A percentile compares a stretch with the other conserved stretches of the same genome.
Evolutionary conservation across 2,797 vertebrate species (phyloP).

Genomic region (Aselliscus stoliczkanus): DNA sequence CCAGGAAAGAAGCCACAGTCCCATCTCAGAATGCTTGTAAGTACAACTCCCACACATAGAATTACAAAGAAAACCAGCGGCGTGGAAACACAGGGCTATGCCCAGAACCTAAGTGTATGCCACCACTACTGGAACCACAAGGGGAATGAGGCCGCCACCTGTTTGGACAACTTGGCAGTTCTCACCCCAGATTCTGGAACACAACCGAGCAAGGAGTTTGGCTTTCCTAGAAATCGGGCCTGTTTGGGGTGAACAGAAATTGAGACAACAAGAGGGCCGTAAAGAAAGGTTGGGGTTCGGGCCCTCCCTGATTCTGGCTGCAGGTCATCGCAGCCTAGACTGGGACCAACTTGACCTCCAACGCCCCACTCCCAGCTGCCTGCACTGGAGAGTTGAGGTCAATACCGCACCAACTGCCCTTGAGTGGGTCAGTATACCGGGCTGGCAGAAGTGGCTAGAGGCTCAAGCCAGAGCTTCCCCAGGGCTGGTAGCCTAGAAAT

Average conservation of each 20-base stretch:
- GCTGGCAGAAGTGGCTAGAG: background rate
- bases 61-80: background rate
- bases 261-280: too few species aligned
- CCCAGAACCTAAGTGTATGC: fast-evolving
- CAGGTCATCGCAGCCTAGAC: background rate
- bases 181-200: background rate
- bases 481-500: background rate
- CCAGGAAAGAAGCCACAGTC: background rate
- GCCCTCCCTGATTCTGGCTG: background rate
- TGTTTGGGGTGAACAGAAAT: background rate
- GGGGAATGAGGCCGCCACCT: too few species aligned
- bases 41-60: background rate
- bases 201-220: background rate
- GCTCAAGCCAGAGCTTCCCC: background rate
- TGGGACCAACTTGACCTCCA: too few species aligned
- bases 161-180: background rate
- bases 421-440: fast-evolving
- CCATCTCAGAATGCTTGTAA: background rate
- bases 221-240: background rate
- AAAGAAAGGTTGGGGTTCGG: too few species aligned
- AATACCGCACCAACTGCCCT: too few species aligned
- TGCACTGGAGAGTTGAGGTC: background rate
- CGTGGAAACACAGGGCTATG: background rate
- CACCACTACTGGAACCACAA: background rate
- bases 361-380: background rate